Evolutionary conservation across 2,113 vertebrate genomes (phyloP), one percentile per base, ranked within the genome.

Genomic region (Petrocephalus microphthalmus): DNA sequence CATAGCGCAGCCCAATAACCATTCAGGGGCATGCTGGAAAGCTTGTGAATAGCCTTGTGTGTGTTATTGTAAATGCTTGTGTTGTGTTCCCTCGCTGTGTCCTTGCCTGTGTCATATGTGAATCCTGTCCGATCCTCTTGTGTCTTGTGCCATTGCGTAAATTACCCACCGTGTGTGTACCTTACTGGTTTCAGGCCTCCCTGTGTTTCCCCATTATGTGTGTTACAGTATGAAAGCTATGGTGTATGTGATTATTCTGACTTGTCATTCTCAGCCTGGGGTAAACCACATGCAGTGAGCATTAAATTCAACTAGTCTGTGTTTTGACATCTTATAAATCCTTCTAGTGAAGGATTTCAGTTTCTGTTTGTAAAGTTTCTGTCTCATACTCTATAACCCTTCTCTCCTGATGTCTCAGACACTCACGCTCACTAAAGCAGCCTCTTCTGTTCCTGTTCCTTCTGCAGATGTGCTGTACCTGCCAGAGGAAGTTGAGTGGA

Each of bases 401-500:
- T 83, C 78, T 45, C 78, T 83, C 78, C 20, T 19, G 2, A 7
- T 42, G 17, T 47, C 33, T 82, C 17, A 2, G 17, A 11, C 42
- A n/a, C 57, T 20, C 52, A 22, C 15, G 45, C 29, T 42, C 25
- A 57, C 33, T 29, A 42, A 86, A 49, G 49, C 53, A 60, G 17
- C 17, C 54, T 4, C 29, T 42, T 47, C 19, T 6, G 6, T 2
- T 67, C 78, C 17, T 86, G 54, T 82, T 52, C 52, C 8, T 29
- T 83, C 2, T 54, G 84, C 92, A 98, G 97, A 97, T 91, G 93
- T 96, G 81, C 92, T 98, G 87, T 94, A 95, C 89, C 94, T 98
- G 89, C 94, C 94, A 0, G 94, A 97, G 92, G 94, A 96, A 91
- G 97, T 96, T 89, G 95, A 96, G 84, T 98, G 98, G 97, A 93